A percentile compares a stretch with the other conserved stretches of the same genome.
phyloP scores from a whole-genome alignment of 2,797 vertebrate genomes.

The Morelia viridis region DNA sequence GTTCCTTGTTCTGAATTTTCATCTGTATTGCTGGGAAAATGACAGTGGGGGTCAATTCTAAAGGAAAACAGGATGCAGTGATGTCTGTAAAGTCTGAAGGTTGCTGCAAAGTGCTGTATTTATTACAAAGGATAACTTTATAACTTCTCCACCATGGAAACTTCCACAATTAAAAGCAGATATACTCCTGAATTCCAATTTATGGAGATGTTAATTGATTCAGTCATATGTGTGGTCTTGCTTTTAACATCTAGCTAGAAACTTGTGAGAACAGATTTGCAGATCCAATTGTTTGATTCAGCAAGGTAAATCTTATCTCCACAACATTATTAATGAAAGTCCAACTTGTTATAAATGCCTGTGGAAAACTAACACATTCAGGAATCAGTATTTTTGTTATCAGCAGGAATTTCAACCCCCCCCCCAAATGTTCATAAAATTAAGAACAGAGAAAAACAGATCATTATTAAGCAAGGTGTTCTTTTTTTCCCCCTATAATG shows the following conservation, averaged over 20 bases:
- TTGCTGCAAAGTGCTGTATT: neutral
- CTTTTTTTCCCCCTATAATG: conserved; percentile 74
- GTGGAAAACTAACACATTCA: conserved; percentile 55
- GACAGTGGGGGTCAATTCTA: neutral
- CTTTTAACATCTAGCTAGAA: neutral
- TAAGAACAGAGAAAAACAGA: conserved; percentile 74
- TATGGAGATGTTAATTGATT: neutral
- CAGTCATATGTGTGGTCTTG: neutral
- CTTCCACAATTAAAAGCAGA: neutral
- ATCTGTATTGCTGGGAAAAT: neutral
- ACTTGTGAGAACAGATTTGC: neutral
- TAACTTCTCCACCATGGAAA: neutral
- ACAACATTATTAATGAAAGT: conserved; percentile 47
- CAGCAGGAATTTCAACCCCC: conserved; percentile 67
- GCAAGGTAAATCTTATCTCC: neutral
- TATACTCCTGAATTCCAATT: neutral
- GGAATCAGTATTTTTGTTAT: conserved; percentile 65
- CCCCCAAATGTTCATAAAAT: conserved; percentile 62
- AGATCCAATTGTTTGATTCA: neutral
- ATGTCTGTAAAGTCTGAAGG: neutral
- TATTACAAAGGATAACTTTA: neutral
- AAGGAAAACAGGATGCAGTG: neutral
- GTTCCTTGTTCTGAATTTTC: neutral
- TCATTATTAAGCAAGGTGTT: conserved; percentile 77
- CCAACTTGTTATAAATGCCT: neutral